Evolutionary conservation across 2,797 vertebrate genomes (phyloP), one percentile per base, ranked within the genome.

Genomic region (Hippocampus kuda): DNA sequence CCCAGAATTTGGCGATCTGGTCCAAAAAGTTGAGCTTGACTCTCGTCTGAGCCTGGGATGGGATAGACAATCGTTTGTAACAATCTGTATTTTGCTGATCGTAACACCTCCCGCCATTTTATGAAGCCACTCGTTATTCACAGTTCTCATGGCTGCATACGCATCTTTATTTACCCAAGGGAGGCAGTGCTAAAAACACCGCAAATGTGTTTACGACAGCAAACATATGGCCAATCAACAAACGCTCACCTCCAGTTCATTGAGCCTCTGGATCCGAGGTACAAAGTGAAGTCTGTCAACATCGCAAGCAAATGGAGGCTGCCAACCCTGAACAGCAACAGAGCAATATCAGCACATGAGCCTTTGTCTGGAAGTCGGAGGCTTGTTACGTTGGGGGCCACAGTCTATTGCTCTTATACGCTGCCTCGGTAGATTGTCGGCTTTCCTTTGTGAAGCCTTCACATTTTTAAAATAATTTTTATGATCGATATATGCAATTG

Each of bases 1-100:
- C 96, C 96, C 96, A 99, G 81, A 97, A 99, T 72, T 98, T 98
- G 13, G 96, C 96, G 79, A 99, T 98, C 92, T 99, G 95, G 85
- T 99, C 96, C 89, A 99, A 87, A 79, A 99, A 99, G 84, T 99
- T 99, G 85, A 99, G 89, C 78, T 97, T 98, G 70, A 99, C 96
- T 75, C 96, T 91, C 68, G 96, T 98, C 73, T 98, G 96, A 38
- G 96, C 96, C 96, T 98, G 80, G 6, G n/a, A 77, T 70, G 60
- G 70, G 15, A 65, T 4, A 70, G 0, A 61, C 15, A 71, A 74
- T 2, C 0, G 71, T 42, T 53, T 59, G 8, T 61, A 57, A 68
- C 26, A 8, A 59, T 30, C 10, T 12, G 26, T 59, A 59, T 26
- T 24, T 53, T 22, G 4, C 20, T 4, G 2, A 24, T 56, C 30